Evolutionary conservation across 2,888 invertebrate genomes (phyloP), one percentile per base, ranked within the genome.

Genomic region (Pyrrhosoma nymphula): DNA sequence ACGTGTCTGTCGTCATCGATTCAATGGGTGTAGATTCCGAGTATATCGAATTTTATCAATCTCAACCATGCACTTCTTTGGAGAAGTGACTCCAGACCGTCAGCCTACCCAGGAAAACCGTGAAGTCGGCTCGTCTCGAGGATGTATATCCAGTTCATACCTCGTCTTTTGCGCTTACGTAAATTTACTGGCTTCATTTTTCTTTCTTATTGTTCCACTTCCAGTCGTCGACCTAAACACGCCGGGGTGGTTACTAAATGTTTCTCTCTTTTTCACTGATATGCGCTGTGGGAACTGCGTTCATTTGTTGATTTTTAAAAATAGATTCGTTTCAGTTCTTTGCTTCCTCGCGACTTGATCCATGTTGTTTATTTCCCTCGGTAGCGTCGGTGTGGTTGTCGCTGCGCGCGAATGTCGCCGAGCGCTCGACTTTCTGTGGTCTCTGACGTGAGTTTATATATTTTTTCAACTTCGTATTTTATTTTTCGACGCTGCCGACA

Each of bases 401-500:
- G 82, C 6, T 2, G 35, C 82, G 14, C 35, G 82, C 14, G 35
- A 82, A 35, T 82, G 30, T 82, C 82, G 82, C 26, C 26, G 82
- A 18, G 35, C 30, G 0, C 18, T 8, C 82, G 30, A 82, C 82
- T 82, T 82, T 82, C 35, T 30, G 82, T 82, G 35, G 35, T 16
- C 82, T 82, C 69, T 20, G 60, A 60, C 2, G 2, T 60, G 12
- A 69, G 26, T n/a, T 8, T 69, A 26, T 69, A 47, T 47, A 47
- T 47, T 4, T 47, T 47, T 47, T 47, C 47, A 47, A 47, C 47
- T 69, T 69, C 8, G 12, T 69, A n/a, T n/a, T n/a, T 69, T 69
- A n/a, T 35, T 82, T 82, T 82, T 35, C 82, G 82, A 82, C 82
- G 82, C 82, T 16, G 82, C 82, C 30, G 35, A 82, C 82, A 82